phyloP scores from a whole-genome alignment of 2,888 invertebrate genomes.

The Unio delphinus region DNA sequence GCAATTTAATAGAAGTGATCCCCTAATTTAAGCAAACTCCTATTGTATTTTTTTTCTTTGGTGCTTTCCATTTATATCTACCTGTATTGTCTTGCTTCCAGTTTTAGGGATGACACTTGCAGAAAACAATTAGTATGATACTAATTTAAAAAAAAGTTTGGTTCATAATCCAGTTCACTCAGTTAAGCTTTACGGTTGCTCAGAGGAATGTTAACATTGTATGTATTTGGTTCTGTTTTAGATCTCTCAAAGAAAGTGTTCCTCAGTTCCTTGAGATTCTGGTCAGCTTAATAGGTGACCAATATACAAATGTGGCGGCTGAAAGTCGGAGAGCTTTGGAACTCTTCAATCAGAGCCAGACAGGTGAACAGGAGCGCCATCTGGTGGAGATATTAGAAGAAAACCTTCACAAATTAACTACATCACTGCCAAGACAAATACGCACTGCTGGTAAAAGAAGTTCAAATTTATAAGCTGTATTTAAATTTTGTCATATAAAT shows the following conservation, averaged over 20 bases:
- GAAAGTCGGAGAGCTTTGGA: slow-evolving; percentile 48
- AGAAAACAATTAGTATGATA: too few relatives aligned
- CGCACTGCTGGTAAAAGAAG: slow-evolving; percentile 49
- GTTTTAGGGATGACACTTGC: too few relatives aligned
- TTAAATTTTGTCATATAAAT: not conserved
- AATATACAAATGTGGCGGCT: slow-evolving; percentile 50
- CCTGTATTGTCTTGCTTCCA: too few relatives aligned
- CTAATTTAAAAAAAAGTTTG: too few relatives aligned
- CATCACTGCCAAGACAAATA: slow-evolving; percentile 59
- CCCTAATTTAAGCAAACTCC: too few relatives aligned
- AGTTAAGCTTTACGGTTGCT: too few relatives aligned
- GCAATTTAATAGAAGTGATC: too few relatives aligned
- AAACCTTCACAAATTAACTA: slow-evolving; percentile 55
- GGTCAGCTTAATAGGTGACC: slow-evolving; percentile 56
- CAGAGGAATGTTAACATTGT: too few relatives aligned
- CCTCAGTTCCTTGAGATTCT: slow-evolving; percentile 56
- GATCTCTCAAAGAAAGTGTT: slow-evolving; percentile 53
- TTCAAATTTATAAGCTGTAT: not conserved
- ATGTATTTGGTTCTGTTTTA: slow-evolving; percentile 18
- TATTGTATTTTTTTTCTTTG: too few relatives aligned
- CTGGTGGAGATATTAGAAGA: slow-evolving; percentile 61
- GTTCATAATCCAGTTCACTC: too few relatives aligned
- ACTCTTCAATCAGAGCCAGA: slow-evolving; percentile 41
- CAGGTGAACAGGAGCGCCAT: slow-evolving; percentile 38
- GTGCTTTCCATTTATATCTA: too few relatives aligned